Percentiles rank a stretch among this genome's conserved stretches.
phyloP scores from a whole-genome alignment of 2,113 vertebrate species.

The Plotosus lineatus region DNA sequence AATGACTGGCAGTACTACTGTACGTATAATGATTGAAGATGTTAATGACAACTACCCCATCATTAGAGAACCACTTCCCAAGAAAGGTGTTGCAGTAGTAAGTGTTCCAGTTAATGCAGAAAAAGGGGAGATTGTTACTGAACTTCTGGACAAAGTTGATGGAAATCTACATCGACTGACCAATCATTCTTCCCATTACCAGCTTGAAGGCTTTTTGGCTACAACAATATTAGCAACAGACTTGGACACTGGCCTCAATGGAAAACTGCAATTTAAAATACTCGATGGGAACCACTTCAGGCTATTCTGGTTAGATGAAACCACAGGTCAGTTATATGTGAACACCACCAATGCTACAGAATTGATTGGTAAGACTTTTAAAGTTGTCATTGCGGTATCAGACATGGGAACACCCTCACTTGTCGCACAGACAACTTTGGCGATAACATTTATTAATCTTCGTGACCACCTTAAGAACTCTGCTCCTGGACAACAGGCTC shows the following conservation, averaged over 20 bases:
- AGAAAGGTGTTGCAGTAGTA: constrained; percentile 73
- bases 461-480: constrained; percentile 81
- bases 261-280: constrained; percentile 77
- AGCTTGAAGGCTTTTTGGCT: constrained; percentile 64
- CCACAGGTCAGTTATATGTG: constrained; percentile 81
- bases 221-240: constrained; percentile 80
- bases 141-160: constrained; percentile 58
- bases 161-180: background rate
- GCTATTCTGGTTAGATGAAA: constrained; percentile 78
- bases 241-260: constrained; percentile 79
- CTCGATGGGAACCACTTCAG: constrained; percentile 58
- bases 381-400: constrained; percentile 74
- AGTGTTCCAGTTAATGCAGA: constrained; percentile 78
- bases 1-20: constrained; percentile 74
- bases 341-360: constrained; percentile 84
- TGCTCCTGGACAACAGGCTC: constrained; percentile 59
- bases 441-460: constrained; percentile 79
- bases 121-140: constrained; percentile 73
- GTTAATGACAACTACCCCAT: constrained; percentile 84
- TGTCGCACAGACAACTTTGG: constrained; percentile 69
- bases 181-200: constrained; percentile 47
- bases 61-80: constrained; percentile 75
- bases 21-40: constrained; percentile 80
- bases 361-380: constrained; percentile 76
- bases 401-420: constrained; percentile 78